Evolutionary conservation across 2,797 vertebrate species (phyloP), one percentile per base, ranked within the genome.

Genomic region (Neosilurus mollespiculum): DNA sequence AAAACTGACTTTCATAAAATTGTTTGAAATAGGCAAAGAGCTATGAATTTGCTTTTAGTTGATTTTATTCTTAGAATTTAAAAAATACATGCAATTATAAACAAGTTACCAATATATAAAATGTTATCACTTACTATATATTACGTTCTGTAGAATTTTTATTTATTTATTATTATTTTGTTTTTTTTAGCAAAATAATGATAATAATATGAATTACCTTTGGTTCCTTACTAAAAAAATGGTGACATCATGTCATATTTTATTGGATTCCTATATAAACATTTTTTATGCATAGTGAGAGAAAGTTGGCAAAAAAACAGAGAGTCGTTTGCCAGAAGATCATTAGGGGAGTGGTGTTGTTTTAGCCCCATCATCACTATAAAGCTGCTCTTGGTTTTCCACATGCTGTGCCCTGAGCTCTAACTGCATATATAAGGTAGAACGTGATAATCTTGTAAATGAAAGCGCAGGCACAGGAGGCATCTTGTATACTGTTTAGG

Each of bases 391-490:
- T 84, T 54, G 37, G 58, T 26, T 86, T 84, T 87, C 30, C 0
- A 83, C 83, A 86, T 89, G 85, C 85, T 67, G 65, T 77, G 78
- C 80, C 86, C 43, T 87, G 84, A 89, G 88, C 91, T 90, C 84
- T 91, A 91, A 90, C 83, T 80, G 37, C 15, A 61, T 75, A 58
- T 64, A 86, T 80, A 80, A 90, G 88, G 91, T 90, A 87, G 89
- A 90, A 90, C 84, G 82, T 87, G 78, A 90, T 94, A 79, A 94
- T 94, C 93, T 93, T 86, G 89, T 88, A 94, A 95, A 94, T 95
- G 93, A 93, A 94, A 64, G 84, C 26, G 86, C 87, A 94, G 93
- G 92, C 91, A 91, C 82, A 70, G 76, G 64, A 78, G 65, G 64
- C 22, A 67, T 59, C 34, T 83, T 82, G 86, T 71, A 70, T 75